Percentiles rank a stretch among this genome's conserved stretches.
These are phyloP conservation scores for Bombus consobrinus DNA, from an alignment of 1,140 invertebrate genomes.

Conservation along the genomic window DNA sequence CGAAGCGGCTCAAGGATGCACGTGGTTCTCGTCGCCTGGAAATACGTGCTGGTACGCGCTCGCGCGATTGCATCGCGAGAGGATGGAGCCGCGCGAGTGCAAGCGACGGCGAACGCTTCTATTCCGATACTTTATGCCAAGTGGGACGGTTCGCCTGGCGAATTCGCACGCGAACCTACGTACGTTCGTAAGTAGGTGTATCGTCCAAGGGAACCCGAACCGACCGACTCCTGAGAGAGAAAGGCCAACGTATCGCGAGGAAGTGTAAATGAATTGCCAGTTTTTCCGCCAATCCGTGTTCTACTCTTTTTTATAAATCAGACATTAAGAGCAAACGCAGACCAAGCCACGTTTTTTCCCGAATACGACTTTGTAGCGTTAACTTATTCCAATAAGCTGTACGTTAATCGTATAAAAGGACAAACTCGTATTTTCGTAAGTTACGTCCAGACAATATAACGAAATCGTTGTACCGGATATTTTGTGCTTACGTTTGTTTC, in stretches of 20 bases:
- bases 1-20: slow-evolving; percentile 63
- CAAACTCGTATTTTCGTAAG: too few relatives aligned
- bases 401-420: neutral
- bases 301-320: too few relatives aligned
- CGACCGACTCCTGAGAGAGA: neutral
- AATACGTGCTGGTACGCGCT: slow-evolving; percentile 33
- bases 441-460: too few relatives aligned
- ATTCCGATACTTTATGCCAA: slow-evolving; percentile 44
- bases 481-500: too few relatives aligned
- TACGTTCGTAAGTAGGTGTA: neutral
- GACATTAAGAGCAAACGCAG: too few relatives aligned
- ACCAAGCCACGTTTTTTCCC: neutral
- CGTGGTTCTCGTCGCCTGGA: slow-evolving; percentile 23
- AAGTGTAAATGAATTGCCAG: neutral
- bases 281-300: neutral
- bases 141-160: slow-evolving; percentile 13
- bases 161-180: slow-evolving; percentile 25
- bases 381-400: neutral
- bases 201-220: neutral
- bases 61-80: slow-evolving; percentile 35
- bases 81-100: slow-evolving; percentile 12
- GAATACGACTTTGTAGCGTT: too few relatives aligned
- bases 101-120: slow-evolving; percentile 23
- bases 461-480: too few relatives aligned
- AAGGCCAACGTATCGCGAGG: slow-evolving; percentile 14